phyloP scores from a whole-genome alignment of 2,888 invertebrate genomes.

The Agriopis aurantiaria region DNA sequence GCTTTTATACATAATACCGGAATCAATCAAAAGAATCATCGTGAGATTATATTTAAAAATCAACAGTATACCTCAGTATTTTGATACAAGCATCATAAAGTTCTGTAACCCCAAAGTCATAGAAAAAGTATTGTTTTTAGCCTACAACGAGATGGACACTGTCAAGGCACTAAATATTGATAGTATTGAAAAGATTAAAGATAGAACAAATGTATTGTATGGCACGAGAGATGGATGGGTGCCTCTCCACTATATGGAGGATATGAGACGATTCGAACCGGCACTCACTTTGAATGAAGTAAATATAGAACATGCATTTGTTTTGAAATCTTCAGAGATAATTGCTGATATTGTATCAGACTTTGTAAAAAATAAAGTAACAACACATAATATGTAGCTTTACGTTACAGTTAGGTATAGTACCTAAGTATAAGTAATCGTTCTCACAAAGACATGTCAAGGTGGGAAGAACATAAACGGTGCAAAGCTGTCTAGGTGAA shows the following conservation, averaged over 20 bases:
- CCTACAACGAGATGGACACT: slow-evolving; percentile 92
- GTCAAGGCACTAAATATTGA: slow-evolving; percentile 89
- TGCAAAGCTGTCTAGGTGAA: not conserved
- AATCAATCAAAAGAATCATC: slow-evolving; percentile 76
- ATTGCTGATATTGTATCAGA: slow-evolving; percentile 82
- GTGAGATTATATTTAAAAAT: slow-evolving; percentile 85
- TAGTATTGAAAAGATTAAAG: slow-evolving; percentile 88
- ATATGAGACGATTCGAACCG: slow-evolving; percentile 80
- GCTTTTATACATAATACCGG: slow-evolving; percentile 83
- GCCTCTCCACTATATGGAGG: slow-evolving; percentile 90
- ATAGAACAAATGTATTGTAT: slow-evolving; percentile 89
- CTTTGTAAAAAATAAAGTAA: slow-evolving; percentile 58
- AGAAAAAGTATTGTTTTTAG: slow-evolving; percentile 89
- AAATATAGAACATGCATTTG: slow-evolving; percentile 91
- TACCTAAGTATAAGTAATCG: not conserved
- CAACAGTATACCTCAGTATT: slow-evolving; percentile 80
- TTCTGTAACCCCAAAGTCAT: slow-evolving; percentile 87
- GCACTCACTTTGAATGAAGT: slow-evolving; percentile 64
- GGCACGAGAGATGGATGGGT: slow-evolving; percentile 94
- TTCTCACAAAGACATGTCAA: not conserved
- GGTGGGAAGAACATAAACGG: not conserved
- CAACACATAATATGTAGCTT: not conserved
- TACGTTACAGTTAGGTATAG: not conserved
- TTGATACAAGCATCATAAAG: slow-evolving; percentile 81
- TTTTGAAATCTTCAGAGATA: slow-evolving; percentile 87